Conservation (phyloP, 1,140 invertebrate species). For the Anoplophora glabripennis region DNA sequence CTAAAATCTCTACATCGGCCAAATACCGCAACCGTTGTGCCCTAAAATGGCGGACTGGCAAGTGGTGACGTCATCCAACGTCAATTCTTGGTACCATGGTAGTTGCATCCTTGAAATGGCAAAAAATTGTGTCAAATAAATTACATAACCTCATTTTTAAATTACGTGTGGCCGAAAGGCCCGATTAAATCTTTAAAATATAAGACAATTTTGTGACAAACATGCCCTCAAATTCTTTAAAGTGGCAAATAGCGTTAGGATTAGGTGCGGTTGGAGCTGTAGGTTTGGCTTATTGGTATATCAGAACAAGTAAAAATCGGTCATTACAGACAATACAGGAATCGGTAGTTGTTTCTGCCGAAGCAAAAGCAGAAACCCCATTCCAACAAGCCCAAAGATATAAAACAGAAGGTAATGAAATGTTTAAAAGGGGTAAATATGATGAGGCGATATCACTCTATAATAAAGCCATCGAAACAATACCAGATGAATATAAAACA, state of each 20-base stretch:
- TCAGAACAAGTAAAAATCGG: slow-evolving; percentile 52
- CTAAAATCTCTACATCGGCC: too few relatives aligned
- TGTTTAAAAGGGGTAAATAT: slow-evolving; percentile 82
- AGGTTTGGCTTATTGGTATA: slow-evolving; percentile 78
- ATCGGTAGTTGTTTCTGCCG: slow-evolving; percentile 43
- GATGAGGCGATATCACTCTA: slow-evolving; percentile 86
- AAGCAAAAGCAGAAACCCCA: slow-evolving; percentile 49
- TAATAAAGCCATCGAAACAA: slow-evolving; percentile 82
- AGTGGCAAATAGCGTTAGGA: slow-evolving; percentile 66
- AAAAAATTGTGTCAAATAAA: too few relatives aligned
- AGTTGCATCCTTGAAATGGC: too few relatives aligned
- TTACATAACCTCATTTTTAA: too few relatives aligned
- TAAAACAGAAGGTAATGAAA: slow-evolving; percentile 85
- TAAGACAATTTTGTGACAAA: neutral
- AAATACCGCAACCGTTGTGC: too few relatives aligned
- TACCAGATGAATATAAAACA: slow-evolving; percentile 68
- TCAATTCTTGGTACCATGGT: too few relatives aligned
- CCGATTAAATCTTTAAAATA: too few relatives aligned
- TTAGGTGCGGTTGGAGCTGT: slow-evolving; percentile 78
- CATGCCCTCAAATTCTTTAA: slow-evolving; percentile 40
- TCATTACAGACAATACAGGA: slow-evolving; percentile 32
- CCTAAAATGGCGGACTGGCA: too few relatives aligned
- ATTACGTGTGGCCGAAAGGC: too few relatives aligned
- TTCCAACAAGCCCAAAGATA: slow-evolving; percentile 69
- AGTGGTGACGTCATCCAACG: too few relatives aligned